Base-by-base conservation (phyloP, 2,888 invertebrate genomes). In the Metopia argyrocephala region DNA sequence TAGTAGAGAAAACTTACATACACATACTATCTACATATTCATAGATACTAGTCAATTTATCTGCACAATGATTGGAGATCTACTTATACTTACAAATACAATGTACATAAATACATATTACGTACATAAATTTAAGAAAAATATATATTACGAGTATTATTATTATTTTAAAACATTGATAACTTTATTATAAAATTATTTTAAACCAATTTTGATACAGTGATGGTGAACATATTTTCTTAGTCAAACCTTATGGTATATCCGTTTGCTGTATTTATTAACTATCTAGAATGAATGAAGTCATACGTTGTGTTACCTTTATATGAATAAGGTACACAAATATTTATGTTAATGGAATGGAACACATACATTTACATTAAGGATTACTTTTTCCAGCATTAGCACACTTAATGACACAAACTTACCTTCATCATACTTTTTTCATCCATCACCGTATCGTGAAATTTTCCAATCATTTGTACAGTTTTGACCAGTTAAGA, bases 401-500 rank as follows among this genome's bases (percentile, higher is more conserved):
- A 70, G 21, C 25, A 69, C 64, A 78, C 61, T 62, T 52, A 52
- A 38, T 54, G 68, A 12, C 52, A 52, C 25, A 66, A 61, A 78
- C 78, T 78, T 78, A 78, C 78, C 78, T 78, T 78, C 71, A 78
- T 78, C 71, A 78, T 78, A 68, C 61, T 73, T 46, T 73, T 73
- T 66, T 78, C 71, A 73, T 78, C 71, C 71, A 78, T 78, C 78
- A 78, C 71, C 66, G 71, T 78, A 78, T 78, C 78, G 66, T 78
- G 66, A 54, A 78, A 73, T 78, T 73, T 78, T 78, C 78, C 78
- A 66, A 78, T 78, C 78, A 78, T 78, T 78, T 78, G 71, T 73
- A 78, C 78, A 66, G 61, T 78, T 73, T 66, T 78, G 61, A 68
- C 71, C 61, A 73, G 61, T 78, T 25, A 59, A 61, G 71, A 66